A percentile compares a stretch with the other conserved stretches of the same genome.
Evolutionary conservation across 2,888 invertebrate species (phyloP).

Genomic region (Hoplodrina ambigua): DNA sequence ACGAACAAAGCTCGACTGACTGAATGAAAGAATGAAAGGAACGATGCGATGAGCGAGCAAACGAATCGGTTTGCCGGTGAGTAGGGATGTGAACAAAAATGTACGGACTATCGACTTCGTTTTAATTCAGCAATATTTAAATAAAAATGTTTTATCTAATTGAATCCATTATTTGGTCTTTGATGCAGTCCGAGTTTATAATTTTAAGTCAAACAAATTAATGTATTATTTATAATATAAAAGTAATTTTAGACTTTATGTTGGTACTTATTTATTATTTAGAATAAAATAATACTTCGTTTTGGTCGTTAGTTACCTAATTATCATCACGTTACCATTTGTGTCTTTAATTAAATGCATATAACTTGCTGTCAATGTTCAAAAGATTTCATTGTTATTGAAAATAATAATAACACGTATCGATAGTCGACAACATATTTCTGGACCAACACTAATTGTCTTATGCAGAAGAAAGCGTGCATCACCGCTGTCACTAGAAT

Average conservation of each 20-base stretch:
- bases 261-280: background rate
- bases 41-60: constrained; percentile 70
- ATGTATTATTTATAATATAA: no score
- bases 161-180: no score
- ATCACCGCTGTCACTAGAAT: constrained; percentile 19
- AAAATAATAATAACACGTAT: constrained; percentile 27
- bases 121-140: background rate
- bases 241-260: no score
- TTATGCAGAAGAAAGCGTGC: constrained; percentile 45
- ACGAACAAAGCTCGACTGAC: constrained; percentile 75
- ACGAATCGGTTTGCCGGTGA: constrained; percentile 65
- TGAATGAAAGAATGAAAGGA: constrained; percentile 64
- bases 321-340: background rate
- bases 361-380: background rate
- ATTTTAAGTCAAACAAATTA: background rate
- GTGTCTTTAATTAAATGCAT: background rate
- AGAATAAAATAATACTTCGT: background rate
- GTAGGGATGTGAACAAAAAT: constrained; percentile 44
- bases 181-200: no score
- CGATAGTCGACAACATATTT: constrained; percentile 58
- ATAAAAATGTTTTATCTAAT: no score
- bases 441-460: constrained; percentile 24
- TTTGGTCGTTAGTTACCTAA: background rate
- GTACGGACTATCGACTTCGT: constrained; percentile 17
- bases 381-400: background rate